Evolutionary conservation across 1,140 invertebrate species (phyloP), one percentile per base, ranked within the genome.

Genomic region (Calliopsis andreniformis): DNA sequence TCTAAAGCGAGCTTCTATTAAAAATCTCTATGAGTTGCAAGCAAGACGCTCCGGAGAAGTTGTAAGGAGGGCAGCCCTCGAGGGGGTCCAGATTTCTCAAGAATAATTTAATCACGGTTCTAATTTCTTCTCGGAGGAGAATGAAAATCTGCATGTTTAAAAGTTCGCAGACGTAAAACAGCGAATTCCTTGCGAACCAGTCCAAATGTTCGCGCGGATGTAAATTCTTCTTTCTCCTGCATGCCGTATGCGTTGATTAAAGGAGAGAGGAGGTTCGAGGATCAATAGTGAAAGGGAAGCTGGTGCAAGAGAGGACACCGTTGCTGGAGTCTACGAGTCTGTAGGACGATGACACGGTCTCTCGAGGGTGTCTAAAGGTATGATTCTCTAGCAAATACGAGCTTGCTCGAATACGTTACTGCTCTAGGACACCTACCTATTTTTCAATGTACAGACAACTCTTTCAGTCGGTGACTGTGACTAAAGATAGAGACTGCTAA

Each of bases 401-500:
- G 43, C 43, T 68, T 49, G 56, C 76, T 68, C 67, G 63, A 76
- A 71, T 70, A 79, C 76, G 67, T 86, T 84, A 86, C 75, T 83
- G 80, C 76, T 88, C 80, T 89, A 88, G 83, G 86, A 89, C 83
- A 88, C 83, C 81, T 86, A 83, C 75, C 45, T 86, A 86, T 87
- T 88, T 87, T 88, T 81, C 86, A 89, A 89, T 86, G 84, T 87
- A 89, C 85, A 89, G 87, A 83, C 83, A 83, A 77, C 78, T 91
- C 79, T 87, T 89, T 90, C 89, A 90, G 88, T 90, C 88, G 88
- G 81, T 84, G 82, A 80, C 84, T 85, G 70, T 25, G 28, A 78
- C 85, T 91, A 89, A 90, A 88, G 70, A 89, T 87, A 89, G 86
- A 85, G 77, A 82, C 64, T 69, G 79, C 84, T 89, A 91, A 89